Base-by-base conservation (phyloP, 2,113 vertebrate species). In the Brachypodius melanocephalos region DNA sequence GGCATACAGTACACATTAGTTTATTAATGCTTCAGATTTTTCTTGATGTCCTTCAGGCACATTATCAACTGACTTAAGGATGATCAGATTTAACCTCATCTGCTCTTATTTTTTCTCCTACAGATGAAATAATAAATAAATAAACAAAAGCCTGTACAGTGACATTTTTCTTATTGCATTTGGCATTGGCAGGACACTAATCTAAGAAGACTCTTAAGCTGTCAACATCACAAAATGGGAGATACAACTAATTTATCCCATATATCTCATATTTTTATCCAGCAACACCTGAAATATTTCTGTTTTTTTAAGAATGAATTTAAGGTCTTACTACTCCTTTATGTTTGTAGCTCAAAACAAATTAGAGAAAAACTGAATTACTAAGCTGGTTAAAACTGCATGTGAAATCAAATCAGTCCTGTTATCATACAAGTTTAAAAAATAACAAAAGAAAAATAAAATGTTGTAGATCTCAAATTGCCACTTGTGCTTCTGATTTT, bases 401-500 rank as follows among this genome's bases (percentile, higher is more conserved):
- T 59, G 31, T 73, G 82, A 94, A 94, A 96, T 92, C 88, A 95
- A 96, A 96, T 95, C 90, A 88, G 52, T 77, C 73, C 58, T 96
- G 68, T 90, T 96, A 96, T 84, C 67, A 90, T 68, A 90, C 21
- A 84, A 95, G 76, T 74, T 74, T 6, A 45, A 59, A 58, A 40
- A 54, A 42, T 8, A 34, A 36, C 12, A 62, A 48, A 59, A 55
- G 31, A 24, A 26, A 62, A 43, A 48, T 3, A 43, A 62, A 55
- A 46, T 9, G 1, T 36, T 81, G 65, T 65, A 91, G 71, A 93
- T 69, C 49, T 77, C 54, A n/a, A 84, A 93, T 74, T 89, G 49
- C 38, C 65, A 90, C 51, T 92, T 20, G 45, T 88, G 51, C 43
- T 96, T 97, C 85, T 90, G 85, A 96, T 97, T 97, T 98, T 84